Evolutionary conservation across 2,888 invertebrate genomes (phyloP).

Genomic region (Kuschelorhynchus macadamiae): DNA sequence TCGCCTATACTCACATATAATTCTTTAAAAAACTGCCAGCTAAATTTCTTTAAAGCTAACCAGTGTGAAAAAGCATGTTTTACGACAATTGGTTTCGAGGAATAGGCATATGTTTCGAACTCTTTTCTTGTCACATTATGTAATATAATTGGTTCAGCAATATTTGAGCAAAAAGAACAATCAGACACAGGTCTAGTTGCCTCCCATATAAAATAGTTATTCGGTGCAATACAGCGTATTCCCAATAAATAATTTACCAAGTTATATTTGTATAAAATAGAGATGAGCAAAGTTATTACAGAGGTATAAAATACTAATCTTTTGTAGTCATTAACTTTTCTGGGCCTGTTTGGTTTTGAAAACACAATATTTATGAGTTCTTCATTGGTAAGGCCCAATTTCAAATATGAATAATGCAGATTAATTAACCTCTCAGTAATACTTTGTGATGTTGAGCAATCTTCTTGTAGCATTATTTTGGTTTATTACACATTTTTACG

Average conservation of each 20-base stretch:
- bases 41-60: slow-evolving; percentile 80
- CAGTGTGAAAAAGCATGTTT: slow-evolving; percentile 83
- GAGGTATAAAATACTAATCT: slow-evolving; percentile 12
- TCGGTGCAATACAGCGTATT: slow-evolving; percentile 83
- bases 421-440: slow-evolving; percentile 5
- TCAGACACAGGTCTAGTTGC: slow-evolving; percentile 86
- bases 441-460: slow-evolving; percentile 26
- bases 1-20: slow-evolving; percentile 79
- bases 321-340: not conserved
- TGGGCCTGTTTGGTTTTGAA: not conserved
- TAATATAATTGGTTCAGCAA: slow-evolving; percentile 78
- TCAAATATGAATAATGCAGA: slow-evolving; percentile 40
- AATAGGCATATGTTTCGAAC: slow-evolving; percentile 83
- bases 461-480: slow-evolving; percentile 25
- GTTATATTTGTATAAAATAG: slow-evolving; percentile 9
- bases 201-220: slow-evolving; percentile 90
- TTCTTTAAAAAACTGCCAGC: slow-evolving; percentile 78
- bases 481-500: not conserved
- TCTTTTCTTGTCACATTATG: slow-evolving; percentile 77
- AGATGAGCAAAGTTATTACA: slow-evolving; percentile 10
- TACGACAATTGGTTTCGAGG: slow-evolving; percentile 84
- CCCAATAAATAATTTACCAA: slow-evolving; percentile 67
- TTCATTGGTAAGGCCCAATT: slow-evolving; percentile 47
- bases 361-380: slow-evolving; percentile 42
- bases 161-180: slow-evolving; percentile 82